A percentile compares a stretch with the other conserved stretches of the same genome.
phyloP scores from a whole-genome alignment of 1,140 invertebrate species.

The Andrena cerasifolii region DNA sequence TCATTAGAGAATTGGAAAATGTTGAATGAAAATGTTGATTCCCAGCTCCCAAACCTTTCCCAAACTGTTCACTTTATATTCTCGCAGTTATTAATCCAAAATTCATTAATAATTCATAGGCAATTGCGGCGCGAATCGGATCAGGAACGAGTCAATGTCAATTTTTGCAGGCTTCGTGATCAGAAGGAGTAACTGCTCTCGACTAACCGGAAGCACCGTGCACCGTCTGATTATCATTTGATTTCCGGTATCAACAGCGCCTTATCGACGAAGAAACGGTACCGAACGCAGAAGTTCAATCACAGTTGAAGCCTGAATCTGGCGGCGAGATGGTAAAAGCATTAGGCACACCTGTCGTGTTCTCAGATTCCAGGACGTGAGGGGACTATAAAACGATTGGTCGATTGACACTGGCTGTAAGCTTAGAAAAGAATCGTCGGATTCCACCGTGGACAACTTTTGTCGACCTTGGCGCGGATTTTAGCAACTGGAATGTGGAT shows the following conservation, averaged over 20 bases:
- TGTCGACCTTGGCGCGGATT: slow-evolving; percentile 29
- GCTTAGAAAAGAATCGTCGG: background rate
- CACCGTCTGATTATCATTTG: slow-evolving; percentile 27
- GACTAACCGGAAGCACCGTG: slow-evolving; percentile 46
- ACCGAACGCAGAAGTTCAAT: background rate
- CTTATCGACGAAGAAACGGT: background rate
- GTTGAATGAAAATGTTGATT: no score
- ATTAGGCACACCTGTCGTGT: slow-evolving; percentile 9
- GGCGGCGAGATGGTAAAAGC: background rate
- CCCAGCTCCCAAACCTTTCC: no score
- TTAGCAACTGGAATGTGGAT: slow-evolving; percentile 19
- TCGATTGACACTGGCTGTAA: background rate
- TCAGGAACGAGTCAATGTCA: slow-evolving; percentile 15
- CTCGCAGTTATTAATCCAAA: background rate
- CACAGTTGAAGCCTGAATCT: background rate
- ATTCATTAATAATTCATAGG: background rate
- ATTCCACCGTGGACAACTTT: background rate
- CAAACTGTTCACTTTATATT: no score
- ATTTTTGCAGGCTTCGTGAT: slow-evolving; percentile 24
- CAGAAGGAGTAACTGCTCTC: slow-evolving; percentile 32
- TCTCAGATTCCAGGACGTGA: slow-evolving; percentile 6
- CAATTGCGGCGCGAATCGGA: background rate
- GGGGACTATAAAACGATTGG: background rate
- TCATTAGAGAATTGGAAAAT: no score
- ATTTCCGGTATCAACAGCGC: slow-evolving; percentile 46